Base-by-base conservation (phyloP, 2,113 vertebrate genomes). In the Boleophthalmus pectinirostris region DNA sequence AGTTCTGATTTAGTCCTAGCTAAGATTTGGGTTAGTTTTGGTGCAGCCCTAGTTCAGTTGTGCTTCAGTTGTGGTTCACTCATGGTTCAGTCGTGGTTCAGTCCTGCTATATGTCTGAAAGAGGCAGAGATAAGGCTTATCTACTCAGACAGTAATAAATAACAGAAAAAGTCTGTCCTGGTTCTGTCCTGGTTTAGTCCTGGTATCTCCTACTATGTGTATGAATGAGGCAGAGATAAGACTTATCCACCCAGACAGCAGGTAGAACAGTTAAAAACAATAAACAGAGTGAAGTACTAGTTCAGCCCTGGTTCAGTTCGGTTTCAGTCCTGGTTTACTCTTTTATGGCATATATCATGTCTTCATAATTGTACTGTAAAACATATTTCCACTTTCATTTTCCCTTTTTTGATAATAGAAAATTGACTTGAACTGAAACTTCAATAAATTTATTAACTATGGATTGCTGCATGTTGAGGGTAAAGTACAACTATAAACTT, bases 181-280 rank as follows among this genome's bases (percentile, higher is more conserved):
- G 47, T 5, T 15, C 47, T 5, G 46, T 1, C 47, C 47, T 6
- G 47, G 47, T 20, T 51, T 20, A 51, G 47, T 20, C 47, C 6
- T 18, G 3, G 16, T 18, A 3, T 49, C 14, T 3, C 15, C 3
- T 57, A 95, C 93, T 1, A 97, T 98, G 93, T 99, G 96, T 90
- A 96, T 99, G 15, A 25, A 51, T 54, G 35, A 63, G 67, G 66
- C 72, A 35, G 24, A n/a, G 60, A 79, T 13, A 56, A 21, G 16
- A 35, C 10, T 74, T 61, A 72, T 69, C 69, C 8, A 1, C 24
- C 35, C 6, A 13, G 67, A 1, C 10, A 53, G 9, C 43, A 43
- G 9, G 8, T 10, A 43, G 38, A 10, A 43, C 8, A 43, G 38
- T 43, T 43, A 10, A 43, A 43, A 43, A 43, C 38, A 43, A 11